Evolutionary conservation across 53 echinoderm and acorn worm genomes (phyloP).

Genomic region (Echinarachnius parma): DNA sequence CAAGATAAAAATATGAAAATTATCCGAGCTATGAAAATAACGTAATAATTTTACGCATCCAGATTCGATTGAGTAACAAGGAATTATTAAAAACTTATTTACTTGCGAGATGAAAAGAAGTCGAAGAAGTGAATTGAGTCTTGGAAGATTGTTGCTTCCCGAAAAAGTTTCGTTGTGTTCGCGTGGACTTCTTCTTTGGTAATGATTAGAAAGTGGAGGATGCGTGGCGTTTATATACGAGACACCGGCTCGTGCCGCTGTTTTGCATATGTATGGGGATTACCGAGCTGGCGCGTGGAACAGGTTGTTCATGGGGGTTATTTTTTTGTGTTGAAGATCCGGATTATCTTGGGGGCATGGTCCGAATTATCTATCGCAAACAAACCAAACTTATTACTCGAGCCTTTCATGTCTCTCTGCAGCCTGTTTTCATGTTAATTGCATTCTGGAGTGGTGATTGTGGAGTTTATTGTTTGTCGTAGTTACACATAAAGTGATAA

Average conservation of each 20-base stretch:
- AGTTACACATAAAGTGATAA: not conserved
- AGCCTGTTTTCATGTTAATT: not conserved
- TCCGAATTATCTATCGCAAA: conserved; percentile 19
- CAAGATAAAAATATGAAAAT: no score
- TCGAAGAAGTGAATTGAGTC: no score
- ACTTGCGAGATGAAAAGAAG: no score
- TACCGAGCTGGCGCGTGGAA: conserved; percentile 20
- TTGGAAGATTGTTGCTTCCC: no score
- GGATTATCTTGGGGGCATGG: conserved; percentile 39
- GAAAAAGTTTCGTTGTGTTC: conserved; percentile 11
- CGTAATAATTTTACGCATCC: no score
- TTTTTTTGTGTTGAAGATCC: conserved; percentile 29
- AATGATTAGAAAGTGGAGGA: no score
- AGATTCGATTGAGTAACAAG: no score
- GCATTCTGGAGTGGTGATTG: not conserved
- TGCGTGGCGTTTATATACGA: conserved; percentile 46
- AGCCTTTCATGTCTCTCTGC: conserved; percentile 8
- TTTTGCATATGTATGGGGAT: conserved; percentile 45
- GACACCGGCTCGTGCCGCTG: conserved; percentile 38
- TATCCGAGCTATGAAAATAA: no score
- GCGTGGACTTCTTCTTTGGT: not conserved
- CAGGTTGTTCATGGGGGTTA: no score
- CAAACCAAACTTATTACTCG: not conserved
- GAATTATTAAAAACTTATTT: no score
- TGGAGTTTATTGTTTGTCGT: not conserved